Base-by-base conservation (phyloP, 2,888 invertebrate species). In the Lasioglossum leucozonium region DNA sequence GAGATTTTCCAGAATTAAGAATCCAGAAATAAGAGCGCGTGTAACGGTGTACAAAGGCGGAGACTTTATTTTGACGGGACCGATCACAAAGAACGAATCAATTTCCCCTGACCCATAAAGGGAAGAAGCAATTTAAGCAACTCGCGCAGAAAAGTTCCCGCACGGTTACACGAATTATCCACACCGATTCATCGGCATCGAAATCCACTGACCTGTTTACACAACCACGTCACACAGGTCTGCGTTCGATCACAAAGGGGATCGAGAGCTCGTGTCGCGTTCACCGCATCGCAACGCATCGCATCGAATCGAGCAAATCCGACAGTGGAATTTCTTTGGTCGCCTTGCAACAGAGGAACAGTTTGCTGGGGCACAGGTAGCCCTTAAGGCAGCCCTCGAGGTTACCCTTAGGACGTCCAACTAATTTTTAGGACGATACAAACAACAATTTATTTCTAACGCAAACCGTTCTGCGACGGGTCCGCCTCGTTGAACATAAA, bases 181-280 rank as follows among this genome's bases (percentile, higher is more conserved):
- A 34, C 71, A 4, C 37, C 51, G 77, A 82, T 78, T 71, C 74
- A 42, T 65, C 71, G 34, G 34, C 77, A 44, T 51, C 72, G 83
- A 82, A 55, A 74, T 30, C 65, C 74, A 74, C 74, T 74, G 77
- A 84, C 71, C 84, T 82, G 84, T 82, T 84, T 84, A 37, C 77
- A 51, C 82, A 84, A 77, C 71, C 51, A 71, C 65, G 65, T 26
- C 44, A 55, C 44, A 55, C 34, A 4, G 55, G 65, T 42, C 62
- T 34, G 22, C 42, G 37, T 55, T 34, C 13, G 42, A 22, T 26
- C 72, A 85, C 83, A 84, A 85, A 82, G 34, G 77, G 79, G 73
- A 79, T 78, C n/a, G 51, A 83, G 51, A 83, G 77, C 72, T 80
- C 74, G 65, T 77, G 74, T 80, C 80, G 34, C 77, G 65, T 73